Percentiles rank a stretch among this genome's conserved stretches.
These are phyloP conservation scores for Venusia cambrica DNA, from an alignment of 2,888 invertebrate genomes.

Conservation along the genomic window DNA sequence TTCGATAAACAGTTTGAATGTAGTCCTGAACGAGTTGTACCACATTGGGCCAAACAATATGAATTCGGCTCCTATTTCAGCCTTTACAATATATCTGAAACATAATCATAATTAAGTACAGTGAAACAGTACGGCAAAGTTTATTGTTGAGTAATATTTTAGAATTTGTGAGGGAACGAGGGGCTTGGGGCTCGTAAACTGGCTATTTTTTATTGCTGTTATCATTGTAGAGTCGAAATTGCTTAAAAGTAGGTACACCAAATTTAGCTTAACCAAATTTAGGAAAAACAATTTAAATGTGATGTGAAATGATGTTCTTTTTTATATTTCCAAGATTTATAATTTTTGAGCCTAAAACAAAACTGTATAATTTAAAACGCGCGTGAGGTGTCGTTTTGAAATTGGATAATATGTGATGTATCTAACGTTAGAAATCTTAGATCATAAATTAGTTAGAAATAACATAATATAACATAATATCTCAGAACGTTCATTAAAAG, in stretches of 20 bases:
- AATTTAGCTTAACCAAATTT: too few relatives aligned
- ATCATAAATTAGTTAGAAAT: too few relatives aligned
- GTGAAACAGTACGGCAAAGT: constrained; percentile 14
- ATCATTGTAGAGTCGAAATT: too few relatives aligned
- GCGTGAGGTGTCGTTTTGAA: too few relatives aligned
- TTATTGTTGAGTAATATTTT: constrained; percentile 17
- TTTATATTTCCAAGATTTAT: background rate
- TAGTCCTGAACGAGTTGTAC: constrained; percentile 5
- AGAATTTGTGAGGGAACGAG: constrained; percentile 9
- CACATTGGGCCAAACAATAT: constrained; percentile 13
- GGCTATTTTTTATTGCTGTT: background rate
- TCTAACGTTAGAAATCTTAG: too few relatives aligned
- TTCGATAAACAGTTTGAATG: constrained; percentile 7
- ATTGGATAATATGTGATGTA: too few relatives aligned
- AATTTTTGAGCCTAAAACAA: background rate
- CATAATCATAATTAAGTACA: constrained; percentile 14
- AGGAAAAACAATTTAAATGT: too few relatives aligned
- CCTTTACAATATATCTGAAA: constrained; percentile 16
- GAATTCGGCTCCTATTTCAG: constrained; percentile 12
- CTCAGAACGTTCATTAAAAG: too few relatives aligned
- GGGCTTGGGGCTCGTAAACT: constrained; percentile 11
- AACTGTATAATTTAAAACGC: too few relatives aligned
- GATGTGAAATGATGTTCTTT: too few relatives aligned
- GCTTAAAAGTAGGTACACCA: too few relatives aligned
- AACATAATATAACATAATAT: too few relatives aligned